Evolutionary conservation across 2,888 invertebrate genomes (phyloP), one percentile per base, ranked within the genome.

Genomic region (Psylliodes chrysocephalus): DNA sequence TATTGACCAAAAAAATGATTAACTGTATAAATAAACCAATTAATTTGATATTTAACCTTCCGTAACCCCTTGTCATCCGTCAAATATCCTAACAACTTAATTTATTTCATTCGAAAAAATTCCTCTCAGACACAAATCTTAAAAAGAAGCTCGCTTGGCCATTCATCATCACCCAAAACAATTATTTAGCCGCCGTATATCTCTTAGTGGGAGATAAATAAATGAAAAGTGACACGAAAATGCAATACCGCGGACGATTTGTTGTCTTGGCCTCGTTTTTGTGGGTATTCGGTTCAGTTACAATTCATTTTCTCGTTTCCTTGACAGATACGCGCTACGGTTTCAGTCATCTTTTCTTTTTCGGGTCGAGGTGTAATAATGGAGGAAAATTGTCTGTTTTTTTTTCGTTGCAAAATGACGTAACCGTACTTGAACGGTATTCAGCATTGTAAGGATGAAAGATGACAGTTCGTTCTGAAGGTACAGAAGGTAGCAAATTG

Each of bases 251-350:
- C 35, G 35, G 12, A 35, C 35, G 35, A 46, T 25, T 19, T 25
- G 46, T 46, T 25, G 46, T 46, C 46, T 46, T 46, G 46, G 46
- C 46, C 46, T 19, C 46, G 46, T 46, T 46, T 46, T 46, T 19
- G 22, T 10, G 22, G 35, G 14, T 4, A 10, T 35, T 35, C 35
- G 14, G 35, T 14, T 12, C 8, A 15, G 44, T 44, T 44, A 44
- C 44, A 44, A 44, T 44, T 44, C 44, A 44, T 44, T 44, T 44
- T 44, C 44, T n/a, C 46, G 17, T 46, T 46, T 46, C 22, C 22
- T 14, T 25, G 46, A 46, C 46, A 46, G 6, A 12, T 14, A n/a
- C n/a, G 12, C 44, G 15, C n/a, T 7, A 46, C 22, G 46, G 19
- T 46, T 46, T 46, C 22, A 12, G 35, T n/a, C 46, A 46, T 17